These are phyloP conservation scores for Pelodytes ibericus DNA, from an alignment of 2,797 vertebrate species.

Conservation along the genomic window DNA sequence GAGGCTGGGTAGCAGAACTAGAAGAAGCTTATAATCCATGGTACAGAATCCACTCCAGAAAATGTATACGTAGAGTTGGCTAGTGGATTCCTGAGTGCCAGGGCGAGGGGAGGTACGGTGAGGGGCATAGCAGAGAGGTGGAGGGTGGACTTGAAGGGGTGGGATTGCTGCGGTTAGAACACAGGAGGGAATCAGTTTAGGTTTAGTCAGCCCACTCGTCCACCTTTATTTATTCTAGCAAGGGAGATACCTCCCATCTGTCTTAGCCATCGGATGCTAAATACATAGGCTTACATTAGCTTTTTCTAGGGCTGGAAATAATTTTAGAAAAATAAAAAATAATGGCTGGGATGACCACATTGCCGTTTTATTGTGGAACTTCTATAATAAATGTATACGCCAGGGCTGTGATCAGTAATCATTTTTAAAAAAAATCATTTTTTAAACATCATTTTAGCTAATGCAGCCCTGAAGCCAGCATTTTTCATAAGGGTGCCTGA, in stretches of 20 bases:
- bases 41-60: not conserved
- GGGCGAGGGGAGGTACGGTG: constrained; percentile 29
- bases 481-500: too few relatives aligned
- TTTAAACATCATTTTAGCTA: too few relatives aligned
- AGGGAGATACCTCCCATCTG: not conserved
- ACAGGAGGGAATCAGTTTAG: not conserved
- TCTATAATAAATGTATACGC: too few relatives aligned
- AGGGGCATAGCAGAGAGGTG: not conserved
- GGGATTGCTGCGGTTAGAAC: constrained; percentile 8
- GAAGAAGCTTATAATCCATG: constrained; percentile 19
- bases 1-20: constrained; percentile 37
- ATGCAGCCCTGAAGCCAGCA: too few relatives aligned
- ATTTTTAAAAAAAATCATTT: too few relatives aligned
- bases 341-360: too few relatives aligned
- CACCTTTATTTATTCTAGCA: not conserved
- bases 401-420: too few relatives aligned
- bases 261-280: not conserved
- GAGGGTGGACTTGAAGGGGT: constrained; percentile 33
- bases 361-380: too few relatives aligned
- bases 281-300: too few relatives aligned
- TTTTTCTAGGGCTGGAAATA: too few relatives aligned
- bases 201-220: not conserved
- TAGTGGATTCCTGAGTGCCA: constrained; percentile 10
- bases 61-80: not conserved
- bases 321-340: too few relatives aligned